Base-by-base conservation (phyloP, 2,888 invertebrate genomes). In the Yponomeuta sedellus region DNA sequence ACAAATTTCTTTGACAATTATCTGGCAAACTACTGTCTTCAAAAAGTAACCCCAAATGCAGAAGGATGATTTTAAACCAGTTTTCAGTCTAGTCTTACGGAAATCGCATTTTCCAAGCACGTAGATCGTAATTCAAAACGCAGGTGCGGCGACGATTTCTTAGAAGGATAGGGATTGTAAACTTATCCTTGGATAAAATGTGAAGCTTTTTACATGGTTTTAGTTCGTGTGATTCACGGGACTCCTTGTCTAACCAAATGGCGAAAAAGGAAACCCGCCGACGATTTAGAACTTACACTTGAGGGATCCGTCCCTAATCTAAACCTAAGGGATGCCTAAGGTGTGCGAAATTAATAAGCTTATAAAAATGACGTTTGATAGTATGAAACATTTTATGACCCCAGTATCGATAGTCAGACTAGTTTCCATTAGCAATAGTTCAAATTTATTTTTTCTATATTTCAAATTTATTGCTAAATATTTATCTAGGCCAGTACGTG, bases 61-160 rank as follows among this genome's bases (percentile, higher is more conserved):
- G 44, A 52, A 16, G 44, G 34, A 34, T 34, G 10, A 34, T 34
- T 34, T 34, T 8, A 34, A 34, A 34, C 34, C 5, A 34, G 16
- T 16, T 52, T 52, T 52, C 44, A 52, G 12, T 52, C 44, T 52
- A 52, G 44, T 5, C 44, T 52, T 16, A 52, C 67, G 11, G 20
- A 58, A 20, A 58, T 58, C 12, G 20, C 58, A 19, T 58, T 56
- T 56, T 56, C 56, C 19, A 19, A n/a, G 58, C 82, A 83, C 82
- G 82, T 81, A 80, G 74, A 71, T 73, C 80, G 82, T 88, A 83
- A 86, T 77, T 83, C 85, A 82, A 83, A 76, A 76, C 75, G 73
- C 87, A 87, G 86, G 88, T 88, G 86, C 73, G 75, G 76, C 77
- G 81, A 78, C 83, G 80, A 83, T 52, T 82, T 76, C 77, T 75